phyloP scores from a whole-genome alignment of 92 coral and sea anemone species.

The Epizoanthus rinbou region DNA sequence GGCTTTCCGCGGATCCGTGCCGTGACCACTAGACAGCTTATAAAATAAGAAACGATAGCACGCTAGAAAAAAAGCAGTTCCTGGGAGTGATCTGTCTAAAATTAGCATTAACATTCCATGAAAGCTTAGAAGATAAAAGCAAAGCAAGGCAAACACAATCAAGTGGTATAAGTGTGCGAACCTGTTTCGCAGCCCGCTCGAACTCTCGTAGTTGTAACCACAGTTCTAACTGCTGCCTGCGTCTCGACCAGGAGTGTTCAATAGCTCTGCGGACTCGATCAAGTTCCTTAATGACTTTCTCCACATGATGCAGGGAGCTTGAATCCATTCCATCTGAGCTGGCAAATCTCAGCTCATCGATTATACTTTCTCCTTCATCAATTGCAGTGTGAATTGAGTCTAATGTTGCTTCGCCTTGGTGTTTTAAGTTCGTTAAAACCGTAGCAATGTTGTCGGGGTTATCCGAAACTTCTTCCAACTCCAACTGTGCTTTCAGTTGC shows the following conservation, averaged over 20 bases:
- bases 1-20: slow-evolving; percentile 11
- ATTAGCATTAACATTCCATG: slow-evolving; percentile 41
- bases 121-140: slow-evolving; percentile 45
- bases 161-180: slow-evolving; percentile 35
- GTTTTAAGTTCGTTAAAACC: slow-evolving; percentile 88
- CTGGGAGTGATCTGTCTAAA: slow-evolving; percentile 25
- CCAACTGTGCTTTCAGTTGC: slow-evolving; percentile 88
- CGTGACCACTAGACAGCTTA: slow-evolving; percentile 24
- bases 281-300: slow-evolving; percentile 92
- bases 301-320: slow-evolving; percentile 95
- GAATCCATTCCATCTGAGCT: slow-evolving; percentile 89
- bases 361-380: slow-evolving; percentile 94
- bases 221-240: slow-evolving; percentile 92
- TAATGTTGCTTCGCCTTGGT: slow-evolving; percentile 92
- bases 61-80: slow-evolving; percentile 20
- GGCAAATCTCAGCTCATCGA: slow-evolving; percentile 89
- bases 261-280: slow-evolving; percentile 90
- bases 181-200: slow-evolving; percentile 97
- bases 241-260: slow-evolving; percentile 95
- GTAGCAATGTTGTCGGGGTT: slow-evolving; percentile 98
- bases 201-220: slow-evolving; percentile 97
- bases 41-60: not conserved
- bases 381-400: slow-evolving; percentile 94
- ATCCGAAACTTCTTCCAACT: slow-evolving; percentile 96
- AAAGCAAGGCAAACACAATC: slow-evolving; percentile 15